Percentiles rank a stretch among this genome's conserved stretches.
Conservation (phyloP, 2,797 vertebrate genomes). For the Enteromius trimaculatus region DNA sequence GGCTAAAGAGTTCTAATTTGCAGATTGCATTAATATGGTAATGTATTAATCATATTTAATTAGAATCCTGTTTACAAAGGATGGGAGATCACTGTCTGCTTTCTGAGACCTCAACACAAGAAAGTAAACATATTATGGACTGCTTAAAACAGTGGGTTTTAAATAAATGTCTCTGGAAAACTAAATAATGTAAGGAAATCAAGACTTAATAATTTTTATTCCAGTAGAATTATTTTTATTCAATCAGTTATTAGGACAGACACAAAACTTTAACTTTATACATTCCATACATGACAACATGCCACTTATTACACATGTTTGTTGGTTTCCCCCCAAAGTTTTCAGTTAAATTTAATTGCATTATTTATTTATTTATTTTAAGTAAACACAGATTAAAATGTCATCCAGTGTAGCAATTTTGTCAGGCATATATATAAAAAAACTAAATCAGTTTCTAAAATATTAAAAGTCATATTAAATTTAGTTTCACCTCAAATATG, state of each 20-base stretch:
- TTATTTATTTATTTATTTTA: too few relatives aligned
- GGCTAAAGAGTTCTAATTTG: conserved; percentile 42
- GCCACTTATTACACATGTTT: too few relatives aligned
- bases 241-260: neutral
- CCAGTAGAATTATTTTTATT: neutral
- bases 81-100: conserved; percentile 28
- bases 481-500: too few relatives aligned
- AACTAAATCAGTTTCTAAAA: too few relatives aligned
- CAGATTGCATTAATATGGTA: conserved; percentile 56
- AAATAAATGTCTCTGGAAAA: neutral
- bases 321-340: too few relatives aligned
- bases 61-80: conserved; percentile 55
- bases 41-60: conserved; percentile 53
- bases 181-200: neutral
- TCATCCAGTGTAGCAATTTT: too few relatives aligned
- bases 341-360: too few relatives aligned
- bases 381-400: too few relatives aligned
- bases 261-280: neutral
- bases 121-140: conserved; percentile 6
- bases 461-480: too few relatives aligned
- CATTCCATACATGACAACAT: too few relatives aligned
- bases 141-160: neutral
- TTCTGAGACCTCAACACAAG: conserved; percentile 27
- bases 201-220: neutral
- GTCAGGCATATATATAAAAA: too few relatives aligned